A percentile compares a stretch with the other conserved stretches of the same genome.
Evolutionary conservation across 2,797 vertebrate genomes (phyloP).

Genomic region (Gadopsis marmoratus): DNA sequence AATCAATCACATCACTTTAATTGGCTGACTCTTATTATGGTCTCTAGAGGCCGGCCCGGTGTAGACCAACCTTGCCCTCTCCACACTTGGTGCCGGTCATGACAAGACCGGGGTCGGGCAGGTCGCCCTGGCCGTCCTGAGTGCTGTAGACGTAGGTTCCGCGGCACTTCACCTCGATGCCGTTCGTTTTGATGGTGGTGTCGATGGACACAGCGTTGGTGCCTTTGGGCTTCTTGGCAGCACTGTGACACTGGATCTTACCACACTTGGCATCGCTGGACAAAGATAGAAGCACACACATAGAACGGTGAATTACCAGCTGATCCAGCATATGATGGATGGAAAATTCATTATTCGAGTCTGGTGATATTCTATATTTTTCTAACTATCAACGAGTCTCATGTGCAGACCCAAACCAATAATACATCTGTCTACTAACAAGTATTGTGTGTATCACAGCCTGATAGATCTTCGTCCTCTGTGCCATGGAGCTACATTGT

Average conservation of each 20-base stretch:
- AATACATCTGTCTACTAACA: too few species aligned
- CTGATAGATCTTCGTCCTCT: too few species aligned
- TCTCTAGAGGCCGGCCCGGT: neutral
- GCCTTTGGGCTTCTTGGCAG: slow-evolving; percentile 89
- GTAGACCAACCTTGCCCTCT: slow-evolving; percentile 88
- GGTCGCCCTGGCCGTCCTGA: slow-evolving; percentile 88
- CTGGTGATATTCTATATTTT: neutral
- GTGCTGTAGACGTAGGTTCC: slow-evolving; percentile 91
- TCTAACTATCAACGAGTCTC: too few species aligned
- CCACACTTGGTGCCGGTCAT: slow-evolving; percentile 94
- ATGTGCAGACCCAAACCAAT: too few species aligned
- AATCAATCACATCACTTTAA: neutral
- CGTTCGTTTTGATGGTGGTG: slow-evolving; percentile 88
- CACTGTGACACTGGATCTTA: slow-evolving; percentile 96
- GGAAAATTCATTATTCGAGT: neutral
- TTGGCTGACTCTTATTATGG: neutral
- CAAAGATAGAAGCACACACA: slow-evolving; percentile 5
- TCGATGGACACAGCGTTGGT: slow-evolving; percentile 90
- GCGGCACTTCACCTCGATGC: slow-evolving; percentile 89
- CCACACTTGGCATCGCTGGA: slow-evolving; percentile 93
- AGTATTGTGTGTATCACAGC: too few species aligned
- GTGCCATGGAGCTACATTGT: too few species aligned
- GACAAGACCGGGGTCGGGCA: slow-evolving; percentile 91
- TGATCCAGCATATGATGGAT: neutral
- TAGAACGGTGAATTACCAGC: neutral